Percentiles rank a stretch among this genome's conserved stretches.
phyloP scores from a whole-genome alignment of 2,797 vertebrate species.

The Pempheris klunzingeri region DNA sequence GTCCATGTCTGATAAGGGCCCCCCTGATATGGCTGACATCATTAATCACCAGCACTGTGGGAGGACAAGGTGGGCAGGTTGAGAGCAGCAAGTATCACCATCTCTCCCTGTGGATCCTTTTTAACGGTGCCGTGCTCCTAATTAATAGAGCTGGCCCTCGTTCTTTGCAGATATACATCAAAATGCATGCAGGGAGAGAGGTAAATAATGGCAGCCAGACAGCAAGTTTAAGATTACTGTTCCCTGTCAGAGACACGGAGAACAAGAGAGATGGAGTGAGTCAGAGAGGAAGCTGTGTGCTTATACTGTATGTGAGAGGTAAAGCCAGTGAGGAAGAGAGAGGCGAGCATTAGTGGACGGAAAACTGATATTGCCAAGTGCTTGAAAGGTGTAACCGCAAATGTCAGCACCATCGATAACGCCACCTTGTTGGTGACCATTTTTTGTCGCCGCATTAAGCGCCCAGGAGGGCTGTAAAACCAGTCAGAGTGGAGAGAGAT shows the following conservation, averaged over 20 bases:
- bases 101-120: conserved; percentile 66
- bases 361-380: conserved; percentile 56
- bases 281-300: not conserved
- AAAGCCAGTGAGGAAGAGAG: conserved; percentile 9
- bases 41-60: conserved; percentile 81
- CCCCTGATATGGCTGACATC: conserved; percentile 76
- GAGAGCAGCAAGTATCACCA: conserved; percentile 56
- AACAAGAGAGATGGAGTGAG: conserved; percentile 17
- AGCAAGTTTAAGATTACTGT: conserved; percentile 35
- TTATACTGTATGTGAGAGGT: conserved; percentile 9
- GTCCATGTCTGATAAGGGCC: conserved; percentile 78
- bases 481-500: conserved; percentile 32
- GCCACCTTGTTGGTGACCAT: conserved; percentile 53
- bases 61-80: conserved; percentile 72
- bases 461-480: conserved; percentile 39
- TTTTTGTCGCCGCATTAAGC: conserved; percentile 43
- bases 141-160: conserved; percentile 72
- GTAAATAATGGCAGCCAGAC: conserved; percentile 56
- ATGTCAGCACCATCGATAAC: conserved; percentile 71
- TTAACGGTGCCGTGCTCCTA: conserved; percentile 64
- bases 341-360: conserved; percentile 15
- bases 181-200: conserved; percentile 43
- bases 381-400: conserved; percentile 63
- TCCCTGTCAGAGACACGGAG: conserved; percentile 17
- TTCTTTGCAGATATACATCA: conserved; percentile 54